phyloP scores from a whole-genome alignment of 37 sponge, comb jelly and placozoan species.

The Amphimedon queenslandica region DNA sequence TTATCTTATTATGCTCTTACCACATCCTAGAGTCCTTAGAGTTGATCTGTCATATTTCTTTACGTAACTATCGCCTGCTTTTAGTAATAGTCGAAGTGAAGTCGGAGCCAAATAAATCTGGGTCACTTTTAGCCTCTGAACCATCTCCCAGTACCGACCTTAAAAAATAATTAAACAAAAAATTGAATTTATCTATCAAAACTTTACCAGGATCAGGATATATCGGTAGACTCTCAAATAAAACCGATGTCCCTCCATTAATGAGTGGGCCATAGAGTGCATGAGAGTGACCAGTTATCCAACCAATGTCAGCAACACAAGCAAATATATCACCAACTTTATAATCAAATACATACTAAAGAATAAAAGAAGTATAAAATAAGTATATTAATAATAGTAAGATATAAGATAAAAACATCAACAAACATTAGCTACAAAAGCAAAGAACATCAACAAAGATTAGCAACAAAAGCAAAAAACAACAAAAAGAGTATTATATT shows the following conservation, averaged over 20 bases:
- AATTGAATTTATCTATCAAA: not conserved
- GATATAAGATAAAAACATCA: not conserved
- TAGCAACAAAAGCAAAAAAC: conserved; percentile 5
- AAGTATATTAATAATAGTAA: not conserved
- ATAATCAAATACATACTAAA: conserved; percentile 90
- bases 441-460: not conserved
- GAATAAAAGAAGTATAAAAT: not conserved
- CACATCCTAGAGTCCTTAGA: conserved; percentile 78
- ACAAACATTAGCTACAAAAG: not conserved
- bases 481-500: not conserved
- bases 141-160: conserved; percentile 99
- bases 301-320: conserved; percentile 98
- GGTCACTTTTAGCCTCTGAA: conserved; percentile 78
- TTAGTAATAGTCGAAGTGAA: conserved; percentile 74
- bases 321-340: conserved; percentile 85
- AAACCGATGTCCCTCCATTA: conserved; percentile 86
- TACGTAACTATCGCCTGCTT: conserved; percentile 67
- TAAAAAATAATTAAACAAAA: not conserved
- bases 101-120: conserved; percentile 95
- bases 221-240: conserved; percentile 86
- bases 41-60: conserved; percentile 80
- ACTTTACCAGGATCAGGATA: conserved; percentile 87
- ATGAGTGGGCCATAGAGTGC: conserved; percentile 92
- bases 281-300: conserved; percentile 96
- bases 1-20: conserved; percentile 31